Evolutionary conservation across 1,140 invertebrate genomes (phyloP), one percentile per base, ranked within the genome.

Genomic region (Orius laevigatus): DNA sequence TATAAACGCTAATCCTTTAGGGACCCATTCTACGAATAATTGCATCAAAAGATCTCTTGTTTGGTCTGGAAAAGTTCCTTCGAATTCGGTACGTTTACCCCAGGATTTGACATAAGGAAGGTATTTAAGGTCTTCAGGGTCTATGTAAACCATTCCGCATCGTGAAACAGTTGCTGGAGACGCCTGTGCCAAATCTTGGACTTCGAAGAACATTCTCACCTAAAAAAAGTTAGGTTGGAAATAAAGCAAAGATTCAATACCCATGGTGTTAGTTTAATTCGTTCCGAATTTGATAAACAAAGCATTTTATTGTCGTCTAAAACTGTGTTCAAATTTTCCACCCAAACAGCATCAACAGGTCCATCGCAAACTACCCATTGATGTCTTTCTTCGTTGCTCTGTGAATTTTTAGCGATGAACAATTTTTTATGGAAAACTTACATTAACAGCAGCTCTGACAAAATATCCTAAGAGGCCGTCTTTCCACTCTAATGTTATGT

Each of bases 281-380:
- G 75, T 62, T 94, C 89, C 2, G 83, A 86, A 64, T 86, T 87
- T 3, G 84, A 79, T 3, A 88, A 62, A 56, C 84, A 89, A 1
- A 90, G 64, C 79, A 91, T 92, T 67, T 93, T 93, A 62, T 93
- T 93, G 61, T 94, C 89, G 60, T 94, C 91, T 5, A 94, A 66
- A 2, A 87, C 83, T 0, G 88, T 92, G 62, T 94, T 93, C 74
- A 95, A 79, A 63, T 92, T 93, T 65, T 94, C 89, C 42, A 94
- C 91, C 90, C 90, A 95, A 2, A 92, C 78, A 5, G 88, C 86
- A 64, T 94, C 90, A 0, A 94, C 86, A 0, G 89, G 89, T 0
- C 91, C 91, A 60, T 95, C 89, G 62, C 79, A 85, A 42, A 86
- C 74, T 36, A 85, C 70, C 82, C 82, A 86, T 58, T 94, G 80